Base-by-base conservation (phyloP, 2,888 invertebrate genomes). In the Cylindroiulus punctatus region DNA sequence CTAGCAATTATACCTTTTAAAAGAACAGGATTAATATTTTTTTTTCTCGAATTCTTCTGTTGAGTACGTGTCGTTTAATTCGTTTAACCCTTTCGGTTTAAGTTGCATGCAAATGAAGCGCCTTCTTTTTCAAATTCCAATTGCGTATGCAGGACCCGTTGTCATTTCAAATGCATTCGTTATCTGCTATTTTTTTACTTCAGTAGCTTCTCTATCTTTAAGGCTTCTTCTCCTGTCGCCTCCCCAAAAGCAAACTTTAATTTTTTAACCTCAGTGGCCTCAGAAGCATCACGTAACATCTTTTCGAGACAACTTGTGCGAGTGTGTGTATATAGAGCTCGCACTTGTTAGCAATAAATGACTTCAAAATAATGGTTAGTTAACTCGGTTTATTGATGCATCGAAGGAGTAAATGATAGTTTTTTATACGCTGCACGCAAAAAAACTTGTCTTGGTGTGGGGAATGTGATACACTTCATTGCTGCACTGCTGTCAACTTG, bases 321-420 rank as follows among this genome's bases (percentile, higher is more conserved):
- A 65, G 65, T 65, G 57, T 57, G 76, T 76, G 76, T 76, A 30
- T 76, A 30, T 30, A 57, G 7, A 76, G 76, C 76, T 76, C 76
- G 76, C 76, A 76, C 76, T 76, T 76, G 76, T 76, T 76, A 76
- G 76, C 76, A 76, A 76, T 76, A 76, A 76, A 76, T 76, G 76
- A 76, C 76, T 76, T 76, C 76, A 76, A 76, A 76, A 76, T 76
- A 76, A 30, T 76, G 76, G 76, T 76, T 76, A 76, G 76, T 76
- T 76, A 76, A 76, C 76, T 76, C 26, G 76, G 76, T 76, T 76
- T 76, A 76, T 76, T 76, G 76, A 76, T 76, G 76, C 76, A 30
- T 76, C 26, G 76, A 30, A 76, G 12, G 76, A 76, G 26, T 76
- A 76, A 76, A 76, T 76, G 76, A 76, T 76, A 65, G 76, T 30